Base-by-base conservation (phyloP, 2,113 vertebrate genomes). In the Phoxinus phoxinus region DNA sequence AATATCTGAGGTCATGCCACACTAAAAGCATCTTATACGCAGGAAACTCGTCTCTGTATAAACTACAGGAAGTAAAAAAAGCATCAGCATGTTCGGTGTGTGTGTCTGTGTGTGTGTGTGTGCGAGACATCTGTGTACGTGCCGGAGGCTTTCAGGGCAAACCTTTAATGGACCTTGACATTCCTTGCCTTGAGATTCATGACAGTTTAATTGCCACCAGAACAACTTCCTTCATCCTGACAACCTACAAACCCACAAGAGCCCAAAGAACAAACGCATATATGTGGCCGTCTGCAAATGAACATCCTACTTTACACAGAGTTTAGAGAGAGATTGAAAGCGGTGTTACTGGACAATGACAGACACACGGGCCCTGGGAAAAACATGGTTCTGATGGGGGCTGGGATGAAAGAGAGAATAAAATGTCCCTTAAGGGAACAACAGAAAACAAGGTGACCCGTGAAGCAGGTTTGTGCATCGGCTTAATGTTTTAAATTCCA, bases 111-210 rank as follows among this genome's bases (percentile, higher is more conserved):
- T 58, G 13, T 58, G 19, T 23, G 75, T 7, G 75, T 37, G 13
- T 3, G 75, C 0, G 30, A 77, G 75, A 61, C 77, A 63, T 80
- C 77, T 80, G 88, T 76, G 81, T 3, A 63, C 65, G 90, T 89
- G 92, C 90, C 91, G 78, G 23, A 82, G 91, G 85, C 90, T 84
- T 86, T 84, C 75, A 75, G 83, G 91, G 90, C 88, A 92, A 92
- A 87, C 84, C 81, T 89, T 86, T 90, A 92, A 93, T 89, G 90
- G 91, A 89, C 90, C 85, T 85, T 78, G 78, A 84, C 90, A 87
- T 83, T 37, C 89, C 86, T 87, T 37, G 71, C 88, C 71, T 81
- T 86, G 71, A 76, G 79, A 83, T 58, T 82, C 89, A 87, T 84
- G 88, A 87, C 63, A 75, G 88, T 91, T 91, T 92, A 93, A 85